phyloP scores from a whole-genome alignment of 2,888 invertebrate genomes.

The Caenorhabditis macrosperma region DNA sequence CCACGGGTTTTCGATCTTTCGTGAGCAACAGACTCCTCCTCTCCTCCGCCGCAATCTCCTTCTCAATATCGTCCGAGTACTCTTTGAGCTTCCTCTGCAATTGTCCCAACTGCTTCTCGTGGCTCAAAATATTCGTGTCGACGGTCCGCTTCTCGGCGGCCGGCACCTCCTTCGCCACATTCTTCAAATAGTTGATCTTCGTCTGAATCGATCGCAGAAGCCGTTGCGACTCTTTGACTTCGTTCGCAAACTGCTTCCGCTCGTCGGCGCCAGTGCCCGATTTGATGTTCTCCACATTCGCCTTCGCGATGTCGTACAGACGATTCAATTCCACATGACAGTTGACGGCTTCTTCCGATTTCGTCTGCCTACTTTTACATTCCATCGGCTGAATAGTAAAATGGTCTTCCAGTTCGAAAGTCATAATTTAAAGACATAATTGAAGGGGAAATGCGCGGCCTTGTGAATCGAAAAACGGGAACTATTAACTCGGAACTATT shows the following conservation, averaged over 20 bases:
- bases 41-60: constrained; percentile 52
- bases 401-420: too few relatives aligned
- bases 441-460: too few relatives aligned
- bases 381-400: constrained; percentile 1
- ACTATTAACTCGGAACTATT: too few relatives aligned
- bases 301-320: constrained; percentile 32
- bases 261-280: constrained; percentile 18
- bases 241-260: constrained; percentile 23
- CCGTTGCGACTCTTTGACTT: constrained; percentile 49
- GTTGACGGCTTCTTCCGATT: constrained; percentile 34
- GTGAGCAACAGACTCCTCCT: constrained; percentile 23
- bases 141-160: background rate
- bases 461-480: too few relatives aligned
- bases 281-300: constrained; percentile 33
- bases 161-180: constrained; percentile 1
- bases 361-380: background rate
- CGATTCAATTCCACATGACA: constrained; percentile 43
- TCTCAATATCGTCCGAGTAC: constrained; percentile 30
- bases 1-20: constrained; percentile 15
- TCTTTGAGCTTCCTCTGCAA: constrained; percentile 48
- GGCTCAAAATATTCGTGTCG: constrained; percentile 25
- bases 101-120: constrained; percentile 55
- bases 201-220: constrained; percentile 44
- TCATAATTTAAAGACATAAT: background rate
- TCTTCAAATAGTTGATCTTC: constrained; percentile 23